A percentile compares a stretch with the other conserved stretches of the same genome.
phyloP scores from a whole-genome alignment of 2,888 invertebrate species.

The Stenurella melanura region DNA sequence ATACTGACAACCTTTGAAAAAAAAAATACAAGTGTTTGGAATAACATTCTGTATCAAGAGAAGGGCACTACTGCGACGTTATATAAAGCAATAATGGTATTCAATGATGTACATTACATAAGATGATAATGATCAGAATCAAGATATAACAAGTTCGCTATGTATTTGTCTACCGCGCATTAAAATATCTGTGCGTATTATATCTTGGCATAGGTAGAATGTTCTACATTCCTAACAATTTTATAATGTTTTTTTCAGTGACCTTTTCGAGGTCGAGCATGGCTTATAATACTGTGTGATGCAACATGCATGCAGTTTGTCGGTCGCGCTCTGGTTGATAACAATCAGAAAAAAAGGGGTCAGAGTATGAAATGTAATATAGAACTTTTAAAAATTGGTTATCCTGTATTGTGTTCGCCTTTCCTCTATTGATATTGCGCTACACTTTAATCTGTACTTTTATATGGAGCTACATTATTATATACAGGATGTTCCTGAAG shows the following conservation, averaged over 20 bases:
- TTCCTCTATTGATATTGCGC: neutral
- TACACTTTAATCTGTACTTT: neutral
- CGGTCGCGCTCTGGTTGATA: neutral
- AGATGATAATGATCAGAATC: constrained; percentile 14
- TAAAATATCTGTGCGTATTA: constrained; percentile 13
- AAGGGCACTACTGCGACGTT: neutral
- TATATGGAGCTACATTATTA: neutral
- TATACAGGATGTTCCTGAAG: no score
- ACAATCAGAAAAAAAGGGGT: neutral
- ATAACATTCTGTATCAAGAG: neutral
- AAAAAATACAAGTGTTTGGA: neutral
- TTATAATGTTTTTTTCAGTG: constrained; percentile 43
- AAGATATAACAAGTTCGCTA: neutral
- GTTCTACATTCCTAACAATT: constrained; percentile 42
- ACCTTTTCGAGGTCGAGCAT: constrained; percentile 44
- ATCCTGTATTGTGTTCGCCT: neutral
- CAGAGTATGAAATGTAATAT: neutral
- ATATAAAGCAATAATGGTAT: constrained; percentile 22
- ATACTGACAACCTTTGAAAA: neutral
- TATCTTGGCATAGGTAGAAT: constrained; percentile 29
- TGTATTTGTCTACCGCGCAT: constrained; percentile 14
- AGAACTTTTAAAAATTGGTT: neutral
- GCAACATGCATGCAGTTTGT: neutral
- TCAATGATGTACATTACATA: constrained; percentile 17
- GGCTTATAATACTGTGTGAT: constrained; percentile 11